Conservation (phyloP, 2,888 invertebrate genomes). For the Cheilosia pagana region DNA sequence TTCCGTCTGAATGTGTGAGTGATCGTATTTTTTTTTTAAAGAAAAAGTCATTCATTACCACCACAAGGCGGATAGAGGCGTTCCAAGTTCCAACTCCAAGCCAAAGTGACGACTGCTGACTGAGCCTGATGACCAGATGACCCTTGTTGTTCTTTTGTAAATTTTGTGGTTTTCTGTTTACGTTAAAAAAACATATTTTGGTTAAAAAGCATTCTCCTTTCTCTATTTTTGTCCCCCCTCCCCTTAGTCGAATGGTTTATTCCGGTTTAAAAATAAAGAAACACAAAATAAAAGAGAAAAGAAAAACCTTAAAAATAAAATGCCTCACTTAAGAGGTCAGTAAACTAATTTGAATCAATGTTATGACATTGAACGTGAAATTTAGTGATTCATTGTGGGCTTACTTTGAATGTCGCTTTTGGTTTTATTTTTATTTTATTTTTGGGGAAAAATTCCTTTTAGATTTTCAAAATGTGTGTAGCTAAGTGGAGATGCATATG, state of each 20-base stretch:
- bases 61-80: background rate
- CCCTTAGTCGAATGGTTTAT: constrained; percentile 25
- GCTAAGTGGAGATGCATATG: background rate
- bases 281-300: background rate
- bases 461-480: background rate
- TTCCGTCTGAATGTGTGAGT: constrained; percentile 53
- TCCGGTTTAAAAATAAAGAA: constrained; percentile 8
- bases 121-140: constrained; percentile 63
- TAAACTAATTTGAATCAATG: constrained; percentile 67
- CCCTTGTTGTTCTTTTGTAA: constrained; percentile 49
- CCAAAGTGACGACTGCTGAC: too few species aligned
- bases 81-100: background rate
- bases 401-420: background rate
- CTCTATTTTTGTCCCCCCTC: constrained; percentile 18
- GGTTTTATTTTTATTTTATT: background rate
- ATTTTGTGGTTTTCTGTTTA: background rate
- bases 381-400: constrained; percentile 31
- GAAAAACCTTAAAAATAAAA: constrained; percentile 27
- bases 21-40: constrained; percentile 8
- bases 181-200: too few species aligned
- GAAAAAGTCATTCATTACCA: constrained; percentile 52
- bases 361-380: constrained; percentile 62
- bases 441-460: background rate
- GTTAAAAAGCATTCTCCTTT: constrained; percentile 46
- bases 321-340: constrained; percentile 63